Percentiles rank a stretch among this genome's conserved stretches.
Evolutionary conservation across 2,113 vertebrate species (phyloP).

Genomic region (Austrofundulus limnaeus): DNA sequence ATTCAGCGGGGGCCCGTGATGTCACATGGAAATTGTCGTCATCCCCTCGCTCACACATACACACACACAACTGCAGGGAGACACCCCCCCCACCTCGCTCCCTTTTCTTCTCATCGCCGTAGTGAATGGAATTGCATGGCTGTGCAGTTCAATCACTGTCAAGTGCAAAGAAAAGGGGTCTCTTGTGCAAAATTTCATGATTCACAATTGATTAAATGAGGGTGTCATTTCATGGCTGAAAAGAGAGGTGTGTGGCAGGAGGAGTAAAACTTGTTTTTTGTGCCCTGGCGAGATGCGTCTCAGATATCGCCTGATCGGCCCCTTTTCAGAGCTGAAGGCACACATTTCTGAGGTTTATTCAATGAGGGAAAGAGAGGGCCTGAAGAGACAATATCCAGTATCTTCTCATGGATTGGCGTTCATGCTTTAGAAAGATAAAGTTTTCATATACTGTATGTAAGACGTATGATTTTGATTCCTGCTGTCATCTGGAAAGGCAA

Average conservation of each 20-base stretch:
- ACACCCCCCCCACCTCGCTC: slow-evolving; percentile 47
- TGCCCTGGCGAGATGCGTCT: slow-evolving; percentile 69
- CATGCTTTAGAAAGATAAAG: slow-evolving; percentile 37
- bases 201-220: slow-evolving; percentile 79
- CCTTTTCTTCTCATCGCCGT: slow-evolving; percentile 67
- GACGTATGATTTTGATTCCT: slow-evolving; percentile 50
- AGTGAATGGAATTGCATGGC: slow-evolving; percentile 78
- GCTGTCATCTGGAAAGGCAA: slow-evolving; percentile 62
- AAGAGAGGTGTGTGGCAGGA: slow-evolving; percentile 55
- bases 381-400: slow-evolving; percentile 40
- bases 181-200: slow-evolving; percentile 79
- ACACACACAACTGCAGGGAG: slow-evolving; percentile 35
- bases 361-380: slow-evolving; percentile 22
- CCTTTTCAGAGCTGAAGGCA: slow-evolving; percentile 57
- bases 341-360: slow-evolving; percentile 57
- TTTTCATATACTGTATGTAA: slow-evolving; percentile 37
- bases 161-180: slow-evolving; percentile 73
- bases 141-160: slow-evolving; percentile 81
- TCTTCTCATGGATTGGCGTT: slow-evolving; percentile 53
- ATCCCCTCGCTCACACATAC: slow-evolving; percentile 43
- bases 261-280: slow-evolving; percentile 53
- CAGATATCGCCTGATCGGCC: slow-evolving; percentile 59
- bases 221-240: slow-evolving; percentile 77
- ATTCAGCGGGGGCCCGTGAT: slow-evolving; percentile 61
- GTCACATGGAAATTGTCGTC: slow-evolving; percentile 64